Conservation (phyloP, 2,797 vertebrate species). For the Molossus alvarezi region DNA sequence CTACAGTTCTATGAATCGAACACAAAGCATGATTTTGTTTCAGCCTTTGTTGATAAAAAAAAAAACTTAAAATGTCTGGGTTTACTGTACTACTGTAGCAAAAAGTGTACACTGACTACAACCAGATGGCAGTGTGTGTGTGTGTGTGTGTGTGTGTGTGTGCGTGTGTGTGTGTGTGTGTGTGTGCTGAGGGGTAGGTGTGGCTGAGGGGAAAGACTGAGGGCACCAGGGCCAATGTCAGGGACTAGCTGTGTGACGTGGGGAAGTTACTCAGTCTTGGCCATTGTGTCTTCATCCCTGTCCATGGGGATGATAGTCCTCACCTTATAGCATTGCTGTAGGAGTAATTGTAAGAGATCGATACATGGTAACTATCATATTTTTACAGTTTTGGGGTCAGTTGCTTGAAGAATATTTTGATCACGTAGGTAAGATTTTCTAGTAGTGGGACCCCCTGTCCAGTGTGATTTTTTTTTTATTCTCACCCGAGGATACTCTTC, state of each 20-base stretch:
- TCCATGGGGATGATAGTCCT: not conserved
- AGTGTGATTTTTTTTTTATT: not conserved
- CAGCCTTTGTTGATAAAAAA: conserved; percentile 41
- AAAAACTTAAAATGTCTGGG: conserved; percentile 33
- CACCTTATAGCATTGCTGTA: not conserved
- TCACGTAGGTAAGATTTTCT: not conserved
- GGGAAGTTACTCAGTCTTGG: not conserved
- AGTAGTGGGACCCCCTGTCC: not conserved
- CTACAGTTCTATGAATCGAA: conserved; percentile 31
- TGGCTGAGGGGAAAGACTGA: not conserved
- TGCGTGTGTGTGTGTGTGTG: not conserved
- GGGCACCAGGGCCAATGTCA: not conserved
- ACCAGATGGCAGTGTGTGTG: not conserved
- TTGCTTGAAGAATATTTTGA: not conserved
- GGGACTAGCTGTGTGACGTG: not conserved
- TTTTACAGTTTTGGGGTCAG: not conserved
- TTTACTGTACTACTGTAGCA: conserved; percentile 2
- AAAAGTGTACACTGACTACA: conserved; percentile 42
- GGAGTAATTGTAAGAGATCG: not conserved
- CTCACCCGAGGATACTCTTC: too few species aligned
- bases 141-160: not conserved
- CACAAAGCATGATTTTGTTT: conserved; percentile 70
- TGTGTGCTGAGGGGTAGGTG: not conserved
- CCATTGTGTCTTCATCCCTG: not conserved
- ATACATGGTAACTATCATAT: not conserved